Percentiles rank a stretch among this genome's conserved stretches.
Evolutionary conservation across 2,113 vertebrate species (phyloP).

Genomic region (Tachysurus vachellii): DNA sequence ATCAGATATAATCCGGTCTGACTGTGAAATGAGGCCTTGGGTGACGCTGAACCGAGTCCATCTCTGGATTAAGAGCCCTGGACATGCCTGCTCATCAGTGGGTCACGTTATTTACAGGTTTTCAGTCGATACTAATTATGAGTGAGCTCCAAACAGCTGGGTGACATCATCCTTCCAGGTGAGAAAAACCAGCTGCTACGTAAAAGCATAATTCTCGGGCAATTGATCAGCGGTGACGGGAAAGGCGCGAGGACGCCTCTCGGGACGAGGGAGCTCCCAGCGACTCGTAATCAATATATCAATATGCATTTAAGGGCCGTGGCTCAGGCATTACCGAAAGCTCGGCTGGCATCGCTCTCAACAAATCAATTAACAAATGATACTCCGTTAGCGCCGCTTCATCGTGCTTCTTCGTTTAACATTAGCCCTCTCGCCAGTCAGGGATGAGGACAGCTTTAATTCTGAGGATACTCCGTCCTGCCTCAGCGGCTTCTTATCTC

Average conservation of each 20-base stretch:
- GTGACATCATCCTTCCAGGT: constrained; percentile 40
- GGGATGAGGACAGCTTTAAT: constrained; percentile 11
- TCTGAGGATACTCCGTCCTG: constrained; percentile 36
- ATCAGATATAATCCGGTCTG: constrained; percentile 47
- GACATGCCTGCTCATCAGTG: constrained; percentile 37
- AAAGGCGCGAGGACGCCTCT: constrained; percentile 64
- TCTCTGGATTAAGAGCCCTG: constrained; percentile 44
- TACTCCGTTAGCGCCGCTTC: constrained; percentile 46
- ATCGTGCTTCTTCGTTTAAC: constrained; percentile 47
- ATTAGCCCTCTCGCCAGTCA: constrained; percentile 17
- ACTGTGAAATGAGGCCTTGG: constrained; percentile 38
- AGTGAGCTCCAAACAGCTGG: background rate
- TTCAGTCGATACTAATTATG: constrained; percentile 39
- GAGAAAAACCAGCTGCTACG: constrained; percentile 51
- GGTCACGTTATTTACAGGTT: constrained; percentile 31
- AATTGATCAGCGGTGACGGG: constrained; percentile 47
- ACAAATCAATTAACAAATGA: constrained; percentile 60
- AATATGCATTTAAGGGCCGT: constrained; percentile 77
- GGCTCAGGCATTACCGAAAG: constrained; percentile 51
- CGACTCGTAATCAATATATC: constrained; percentile 78
- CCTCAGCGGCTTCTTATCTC: constrained; percentile 50
- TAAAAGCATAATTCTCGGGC: constrained; percentile 50
- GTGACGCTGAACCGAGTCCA: constrained; percentile 46
- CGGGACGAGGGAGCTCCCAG: constrained; percentile 72
- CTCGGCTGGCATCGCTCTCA: constrained; percentile 46